Conservation (phyloP, 2,113 vertebrate genomes). For the Brachyhypopomus gauderio region DNA sequence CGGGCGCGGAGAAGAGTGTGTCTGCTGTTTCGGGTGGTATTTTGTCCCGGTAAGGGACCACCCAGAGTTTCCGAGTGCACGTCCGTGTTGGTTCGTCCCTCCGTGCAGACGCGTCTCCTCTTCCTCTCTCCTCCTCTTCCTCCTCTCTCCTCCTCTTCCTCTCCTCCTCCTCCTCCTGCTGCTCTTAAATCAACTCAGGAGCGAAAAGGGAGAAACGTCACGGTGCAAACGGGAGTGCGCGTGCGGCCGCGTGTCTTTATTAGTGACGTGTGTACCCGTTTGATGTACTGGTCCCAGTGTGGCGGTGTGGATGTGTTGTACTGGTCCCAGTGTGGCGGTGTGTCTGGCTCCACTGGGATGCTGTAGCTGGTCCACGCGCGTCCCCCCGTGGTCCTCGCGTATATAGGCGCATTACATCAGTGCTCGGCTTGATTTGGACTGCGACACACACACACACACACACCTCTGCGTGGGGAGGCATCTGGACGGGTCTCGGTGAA, state of each 20-base stretch:
- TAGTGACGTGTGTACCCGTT: background rate
- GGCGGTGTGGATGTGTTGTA: too few relatives aligned
- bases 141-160: too few relatives aligned
- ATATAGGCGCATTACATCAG: constrained; percentile 55
- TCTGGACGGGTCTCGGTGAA: constrained; percentile 24
- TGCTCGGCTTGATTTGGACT: constrained; percentile 46
- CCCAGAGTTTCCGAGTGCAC: background rate
- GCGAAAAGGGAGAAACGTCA: constrained; percentile 17
- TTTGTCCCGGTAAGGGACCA: background rate
- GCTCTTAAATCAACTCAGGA: constrained; percentile 12
- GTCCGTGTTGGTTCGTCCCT: constrained; percentile 7
- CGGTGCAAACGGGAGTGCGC: background rate
- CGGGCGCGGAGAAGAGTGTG: background rate
- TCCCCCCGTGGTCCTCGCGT: too few relatives aligned
- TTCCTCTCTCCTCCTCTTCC: too few relatives aligned
- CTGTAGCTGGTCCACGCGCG: too few relatives aligned
- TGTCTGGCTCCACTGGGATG: too few relatives aligned
- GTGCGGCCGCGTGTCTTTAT: background rate
- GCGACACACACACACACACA: constrained; percentile 27
- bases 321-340: too few relatives aligned
- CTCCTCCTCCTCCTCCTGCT: constrained; percentile 16
- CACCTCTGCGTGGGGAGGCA: constrained; percentile 24
- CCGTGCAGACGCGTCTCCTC: constrained; percentile 35
- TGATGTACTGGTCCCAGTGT: constrained; percentile 8
- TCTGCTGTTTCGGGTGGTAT: background rate